phyloP scores from a whole-genome alignment of 2,888 invertebrate species.

The Napeogenes sylphis region DNA sequence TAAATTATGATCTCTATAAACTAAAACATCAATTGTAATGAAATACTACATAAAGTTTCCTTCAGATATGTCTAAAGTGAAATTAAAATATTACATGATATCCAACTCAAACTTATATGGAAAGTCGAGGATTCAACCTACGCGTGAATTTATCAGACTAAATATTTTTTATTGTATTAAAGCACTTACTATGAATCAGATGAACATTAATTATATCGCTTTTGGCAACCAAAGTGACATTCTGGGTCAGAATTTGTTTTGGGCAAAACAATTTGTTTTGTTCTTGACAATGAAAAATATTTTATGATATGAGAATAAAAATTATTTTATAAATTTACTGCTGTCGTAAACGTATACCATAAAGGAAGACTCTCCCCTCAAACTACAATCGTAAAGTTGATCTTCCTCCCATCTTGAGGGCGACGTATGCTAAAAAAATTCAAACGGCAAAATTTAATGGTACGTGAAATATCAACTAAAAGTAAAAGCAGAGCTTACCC shows the following conservation, averaged over 20 bases:
- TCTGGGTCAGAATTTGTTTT: constrained; percentile 9
- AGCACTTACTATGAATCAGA: constrained; percentile 24
- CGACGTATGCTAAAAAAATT: constrained; percentile 77
- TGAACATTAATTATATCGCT: constrained; percentile 17
- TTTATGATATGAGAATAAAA: constrained; percentile 3
- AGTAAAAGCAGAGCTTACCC: constrained; percentile 48
- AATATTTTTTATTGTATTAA: constrained; percentile 14
- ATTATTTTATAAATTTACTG: constrained; percentile 45
- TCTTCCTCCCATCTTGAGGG: constrained; percentile 51
- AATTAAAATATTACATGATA: constrained; percentile 22
- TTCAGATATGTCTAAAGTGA: constrained; percentile 21
- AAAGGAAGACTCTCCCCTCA: constrained; percentile 50
- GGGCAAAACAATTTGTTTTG: constrained; percentile 14
- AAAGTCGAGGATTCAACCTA: constrained; percentile 25
- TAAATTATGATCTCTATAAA: not conserved
- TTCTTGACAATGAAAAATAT: constrained; percentile 2
- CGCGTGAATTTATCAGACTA: constrained; percentile 20
- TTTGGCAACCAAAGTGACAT: constrained; percentile 18
- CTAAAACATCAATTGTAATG: not conserved
- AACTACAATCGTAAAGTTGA: constrained; percentile 69
- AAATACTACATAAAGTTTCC: constrained; percentile 16
- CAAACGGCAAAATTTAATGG: constrained; percentile 77
- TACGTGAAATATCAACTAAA: constrained; percentile 70
- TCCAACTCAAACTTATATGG: constrained; percentile 26
- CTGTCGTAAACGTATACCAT: constrained; percentile 33